phyloP scores from a whole-genome alignment of 2,888 invertebrate species.

The Norana najaformis region DNA sequence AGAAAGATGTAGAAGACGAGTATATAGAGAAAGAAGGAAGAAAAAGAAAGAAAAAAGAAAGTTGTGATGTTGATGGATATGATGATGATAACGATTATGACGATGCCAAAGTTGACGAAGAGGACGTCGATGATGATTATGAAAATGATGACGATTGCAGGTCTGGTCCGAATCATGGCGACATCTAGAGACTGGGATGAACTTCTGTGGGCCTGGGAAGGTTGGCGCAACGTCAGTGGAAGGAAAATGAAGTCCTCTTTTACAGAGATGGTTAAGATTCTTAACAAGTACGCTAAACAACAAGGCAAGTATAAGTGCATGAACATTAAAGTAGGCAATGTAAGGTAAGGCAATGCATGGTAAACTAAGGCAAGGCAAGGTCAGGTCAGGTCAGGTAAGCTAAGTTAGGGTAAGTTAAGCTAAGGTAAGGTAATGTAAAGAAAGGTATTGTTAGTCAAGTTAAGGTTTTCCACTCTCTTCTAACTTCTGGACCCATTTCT shows the following conservation, averaged over 20 bases:
- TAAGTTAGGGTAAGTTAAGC: too few relatives aligned
- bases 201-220: conserved; percentile 77
- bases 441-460: too few relatives aligned
- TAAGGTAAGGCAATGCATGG: too few relatives aligned
- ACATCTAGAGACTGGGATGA: conserved; percentile 72
- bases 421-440: too few relatives aligned
- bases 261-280: conserved; percentile 72
- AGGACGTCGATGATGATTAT: not conserved
- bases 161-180: conserved; percentile 50
- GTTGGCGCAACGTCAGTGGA: conserved; percentile 80
- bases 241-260: conserved; percentile 76
- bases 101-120: conserved; percentile 25
- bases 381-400: too few relatives aligned
- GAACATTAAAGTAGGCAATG: not conserved
- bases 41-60: too few relatives aligned
- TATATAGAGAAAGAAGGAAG: too few relatives aligned
- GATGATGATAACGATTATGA: not conserved
- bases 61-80: too few relatives aligned
- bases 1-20: too few relatives aligned
- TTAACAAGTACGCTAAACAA: conserved; percentile 75
- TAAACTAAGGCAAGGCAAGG: too few relatives aligned
- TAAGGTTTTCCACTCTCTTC: too few relatives aligned
- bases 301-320: conserved; percentile 68
- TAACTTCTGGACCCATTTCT: too few relatives aligned
- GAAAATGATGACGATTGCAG: conserved; percentile 38